A percentile compares a stretch with the other conserved stretches of the same genome.
Conservation (phyloP, 2,113 vertebrate genomes). For the Hydrochoerus hydrochaeris region DNA sequence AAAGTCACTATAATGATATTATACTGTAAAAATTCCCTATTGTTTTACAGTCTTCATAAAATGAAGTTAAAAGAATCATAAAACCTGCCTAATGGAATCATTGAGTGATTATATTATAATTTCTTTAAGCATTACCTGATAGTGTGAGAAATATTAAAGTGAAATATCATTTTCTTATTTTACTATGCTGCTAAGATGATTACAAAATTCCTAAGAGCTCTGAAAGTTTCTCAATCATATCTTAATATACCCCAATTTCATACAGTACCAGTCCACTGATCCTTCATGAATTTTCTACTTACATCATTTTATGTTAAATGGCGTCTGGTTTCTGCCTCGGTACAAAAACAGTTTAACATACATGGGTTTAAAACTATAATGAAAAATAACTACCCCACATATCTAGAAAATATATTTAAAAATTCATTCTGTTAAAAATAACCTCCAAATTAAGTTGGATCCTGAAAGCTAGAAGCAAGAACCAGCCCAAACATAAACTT, state of each 20-base stretch:
- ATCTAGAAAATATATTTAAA: constrained; percentile 9
- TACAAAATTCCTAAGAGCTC: background rate
- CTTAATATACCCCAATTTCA: background rate
- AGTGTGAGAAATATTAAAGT: background rate
- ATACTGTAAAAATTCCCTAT: background rate
- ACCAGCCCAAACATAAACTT: background rate
- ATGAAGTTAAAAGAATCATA: background rate
- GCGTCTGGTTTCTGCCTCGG: background rate
- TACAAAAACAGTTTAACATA: background rate
- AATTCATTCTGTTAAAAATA: background rate
- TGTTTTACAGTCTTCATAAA: background rate
- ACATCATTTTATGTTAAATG: constrained; percentile 53
- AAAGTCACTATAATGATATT: constrained; percentile 13
- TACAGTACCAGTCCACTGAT: background rate
- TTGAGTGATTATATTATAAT: background rate
- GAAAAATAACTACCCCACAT: constrained; percentile 3
- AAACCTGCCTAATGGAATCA: background rate
- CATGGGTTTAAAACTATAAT: background rate
- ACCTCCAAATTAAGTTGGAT: background rate
- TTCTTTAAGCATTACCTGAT: background rate
- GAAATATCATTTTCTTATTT: constrained; percentile 30
- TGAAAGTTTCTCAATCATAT: constrained; percentile 10
- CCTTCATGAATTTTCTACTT: constrained; percentile 1
- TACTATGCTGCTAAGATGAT: background rate
- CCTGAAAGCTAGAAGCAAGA: background rate